Percentiles rank a stretch among this genome's conserved stretches.
These are phyloP conservation scores for Eupleurogrammus muticus DNA, from an alignment of 2,797 vertebrate species.

Conservation along the genomic window DNA sequence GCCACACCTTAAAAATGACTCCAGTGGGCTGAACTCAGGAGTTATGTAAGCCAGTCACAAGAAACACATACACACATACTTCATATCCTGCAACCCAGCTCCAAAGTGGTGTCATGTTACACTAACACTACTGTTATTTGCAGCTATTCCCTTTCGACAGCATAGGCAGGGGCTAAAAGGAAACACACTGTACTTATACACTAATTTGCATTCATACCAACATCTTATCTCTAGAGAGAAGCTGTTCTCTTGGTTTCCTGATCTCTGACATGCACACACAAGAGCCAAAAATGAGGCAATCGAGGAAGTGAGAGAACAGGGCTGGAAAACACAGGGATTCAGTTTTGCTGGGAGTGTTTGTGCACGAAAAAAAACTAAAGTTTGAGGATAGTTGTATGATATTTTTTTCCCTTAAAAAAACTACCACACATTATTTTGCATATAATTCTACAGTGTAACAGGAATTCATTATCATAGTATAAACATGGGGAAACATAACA, in stretches of 20 bases:
- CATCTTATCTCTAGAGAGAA: no score
- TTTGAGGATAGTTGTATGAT: not conserved
- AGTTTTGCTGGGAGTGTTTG: not conserved
- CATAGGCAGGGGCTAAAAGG: no score
- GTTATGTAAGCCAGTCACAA: constrained; percentile 36
- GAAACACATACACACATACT: constrained; percentile 16
- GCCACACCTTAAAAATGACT: constrained; percentile 25
- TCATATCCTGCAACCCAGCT: not conserved
- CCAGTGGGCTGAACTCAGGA: not conserved
- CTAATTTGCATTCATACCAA: constrained; percentile 3
- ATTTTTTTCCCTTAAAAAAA: not conserved
- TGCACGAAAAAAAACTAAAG: not conserved
- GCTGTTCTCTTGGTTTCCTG: no score
- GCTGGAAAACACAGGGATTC: not conserved
- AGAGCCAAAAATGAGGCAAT: not conserved
- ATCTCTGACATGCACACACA: no score
- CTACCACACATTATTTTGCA: not conserved
- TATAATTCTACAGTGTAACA: not conserved
- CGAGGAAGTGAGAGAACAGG: not conserved
- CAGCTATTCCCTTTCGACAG: not conserved
- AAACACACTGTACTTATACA: not conserved
- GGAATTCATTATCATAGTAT: not conserved
- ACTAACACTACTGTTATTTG: constrained; percentile 5
- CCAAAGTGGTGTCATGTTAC: constrained; percentile 8
- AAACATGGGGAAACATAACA: no score